phyloP scores from a whole-genome alignment of 2,113 vertebrate genomes.

The Eidolon helvum region DNA sequence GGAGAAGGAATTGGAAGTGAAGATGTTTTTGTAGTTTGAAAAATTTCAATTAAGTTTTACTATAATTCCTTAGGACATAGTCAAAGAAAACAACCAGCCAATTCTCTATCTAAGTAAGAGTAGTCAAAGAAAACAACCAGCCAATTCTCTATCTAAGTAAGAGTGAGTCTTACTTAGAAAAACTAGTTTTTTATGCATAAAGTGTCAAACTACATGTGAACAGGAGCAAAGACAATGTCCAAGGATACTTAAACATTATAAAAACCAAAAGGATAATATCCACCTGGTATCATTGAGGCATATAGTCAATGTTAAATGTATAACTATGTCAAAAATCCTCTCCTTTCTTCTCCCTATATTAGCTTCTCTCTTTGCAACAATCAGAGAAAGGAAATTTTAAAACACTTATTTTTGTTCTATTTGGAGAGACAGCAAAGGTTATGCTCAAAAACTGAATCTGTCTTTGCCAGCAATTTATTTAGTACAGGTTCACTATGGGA shows the following conservation, averaged over 20 bases:
- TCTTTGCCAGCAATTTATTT: background rate
- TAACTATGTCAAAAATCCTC: background rate
- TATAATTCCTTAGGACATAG: slow-evolving; percentile 3
- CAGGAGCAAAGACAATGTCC: background rate
- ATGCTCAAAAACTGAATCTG: background rate
- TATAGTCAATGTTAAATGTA: background rate
- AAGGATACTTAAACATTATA: background rate
- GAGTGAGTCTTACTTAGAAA: background rate
- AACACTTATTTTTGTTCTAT: background rate
- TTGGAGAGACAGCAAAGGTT: background rate
- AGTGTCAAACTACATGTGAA: background rate
- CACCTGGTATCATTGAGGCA: background rate
- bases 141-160: too few species aligned
- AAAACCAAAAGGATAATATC: background rate
- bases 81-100: slow-evolving; percentile 17
- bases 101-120: too few species aligned
- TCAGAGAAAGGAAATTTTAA: background rate
- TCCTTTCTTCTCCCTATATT: background rate
- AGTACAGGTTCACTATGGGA: background rate
- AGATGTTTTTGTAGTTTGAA: slow-evolving; percentile 21
- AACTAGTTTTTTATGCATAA: background rate
- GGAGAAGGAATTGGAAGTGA: background rate
- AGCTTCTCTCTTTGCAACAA: background rate
- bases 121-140: slow-evolving; percentile 24
- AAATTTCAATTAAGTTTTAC: slow-evolving; percentile 32